These are phyloP conservation scores for Sepiola atlantica DNA, from an alignment of 2,888 invertebrate genomes.

Conservation along the genomic window DNA sequence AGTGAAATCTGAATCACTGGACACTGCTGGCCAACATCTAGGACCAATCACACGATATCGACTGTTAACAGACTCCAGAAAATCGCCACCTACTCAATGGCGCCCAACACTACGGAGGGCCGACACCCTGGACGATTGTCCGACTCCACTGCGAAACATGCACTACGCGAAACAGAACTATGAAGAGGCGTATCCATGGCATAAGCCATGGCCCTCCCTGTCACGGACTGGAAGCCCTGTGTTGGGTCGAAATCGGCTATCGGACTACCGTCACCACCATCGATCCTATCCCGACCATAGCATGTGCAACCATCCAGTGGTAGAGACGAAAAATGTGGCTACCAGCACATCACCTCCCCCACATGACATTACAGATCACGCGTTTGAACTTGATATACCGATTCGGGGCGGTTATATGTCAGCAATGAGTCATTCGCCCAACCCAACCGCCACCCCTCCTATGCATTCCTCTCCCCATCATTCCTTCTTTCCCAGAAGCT, in stretches of 20 bases:
- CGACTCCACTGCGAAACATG: background rate
- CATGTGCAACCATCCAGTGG: background rate
- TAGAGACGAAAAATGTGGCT: conserved; percentile 37
- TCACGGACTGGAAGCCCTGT: background rate
- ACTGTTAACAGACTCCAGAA: conserved; percentile 38
- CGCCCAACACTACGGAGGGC: conserved; percentile 40
- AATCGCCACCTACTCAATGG: conserved; percentile 34
- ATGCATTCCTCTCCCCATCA: background rate
- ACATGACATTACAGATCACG: conserved; percentile 14
- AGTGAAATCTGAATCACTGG: conserved; percentile 36
- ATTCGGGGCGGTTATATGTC: background rate
- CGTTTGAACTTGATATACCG: background rate
- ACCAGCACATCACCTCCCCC: conserved; percentile 41
- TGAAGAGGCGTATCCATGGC: conserved; percentile 1
- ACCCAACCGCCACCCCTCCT: background rate
- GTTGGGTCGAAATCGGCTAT: background rate
- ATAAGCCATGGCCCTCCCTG: background rate
- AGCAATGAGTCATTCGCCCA: conserved; percentile 13
- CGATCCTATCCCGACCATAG: conserved; percentile 38
- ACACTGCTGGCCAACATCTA: conserved; percentile 9
- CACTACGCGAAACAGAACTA: background rate
- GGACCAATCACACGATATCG: background rate
- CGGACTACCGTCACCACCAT: conserved; percentile 36
- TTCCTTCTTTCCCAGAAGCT: background rate
- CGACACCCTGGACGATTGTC: conserved; percentile 34